Evolutionary conservation across 1,140 invertebrate genomes (phyloP).

Genomic region (Condylostylus longicornis): DNA sequence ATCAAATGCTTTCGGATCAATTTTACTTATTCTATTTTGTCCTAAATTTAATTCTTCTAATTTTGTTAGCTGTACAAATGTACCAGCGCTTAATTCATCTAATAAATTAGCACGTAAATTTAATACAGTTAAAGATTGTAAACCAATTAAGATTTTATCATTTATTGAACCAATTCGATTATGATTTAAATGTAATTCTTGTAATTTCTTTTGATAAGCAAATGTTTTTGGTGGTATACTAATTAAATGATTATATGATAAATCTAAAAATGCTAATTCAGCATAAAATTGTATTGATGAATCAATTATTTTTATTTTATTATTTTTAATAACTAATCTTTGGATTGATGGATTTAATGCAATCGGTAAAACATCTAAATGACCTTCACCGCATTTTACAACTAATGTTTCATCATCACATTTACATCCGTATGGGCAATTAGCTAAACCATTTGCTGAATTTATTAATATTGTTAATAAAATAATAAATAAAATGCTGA

Average conservation of each 20-base stretch:
- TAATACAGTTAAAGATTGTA: conserved; percentile 61
- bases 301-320: conserved; percentile 77
- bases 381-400: conserved; percentile 69
- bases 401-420: conserved; percentile 78
- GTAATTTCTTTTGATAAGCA: conserved; percentile 60
- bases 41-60: conserved; percentile 76
- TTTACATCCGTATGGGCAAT: conserved; percentile 62
- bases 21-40: conserved; percentile 65
- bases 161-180: conserved; percentile 69
- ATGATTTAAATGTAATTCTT: conserved; percentile 69
- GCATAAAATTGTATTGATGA: conserved; percentile 76
- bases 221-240: conserved; percentile 66
- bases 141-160: conserved; percentile 63
- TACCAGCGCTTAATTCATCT: conserved; percentile 55
- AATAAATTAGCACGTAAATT: conserved; percentile 71
- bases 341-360: conserved; percentile 80
- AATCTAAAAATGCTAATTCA: conserved; percentile 65
- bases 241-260: conserved; percentile 68
- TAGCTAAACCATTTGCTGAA: conserved; percentile 34
- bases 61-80: conserved; percentile 58
- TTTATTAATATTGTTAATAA: too few relatives aligned
- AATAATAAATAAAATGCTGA: too few relatives aligned
- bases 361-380: conserved; percentile 76
- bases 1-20: conserved; percentile 65
- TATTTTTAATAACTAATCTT: conserved; percentile 64